These are phyloP conservation scores for Globia sparganii DNA, from an alignment of 2,888 invertebrate genomes.

Conservation along the genomic window DNA sequence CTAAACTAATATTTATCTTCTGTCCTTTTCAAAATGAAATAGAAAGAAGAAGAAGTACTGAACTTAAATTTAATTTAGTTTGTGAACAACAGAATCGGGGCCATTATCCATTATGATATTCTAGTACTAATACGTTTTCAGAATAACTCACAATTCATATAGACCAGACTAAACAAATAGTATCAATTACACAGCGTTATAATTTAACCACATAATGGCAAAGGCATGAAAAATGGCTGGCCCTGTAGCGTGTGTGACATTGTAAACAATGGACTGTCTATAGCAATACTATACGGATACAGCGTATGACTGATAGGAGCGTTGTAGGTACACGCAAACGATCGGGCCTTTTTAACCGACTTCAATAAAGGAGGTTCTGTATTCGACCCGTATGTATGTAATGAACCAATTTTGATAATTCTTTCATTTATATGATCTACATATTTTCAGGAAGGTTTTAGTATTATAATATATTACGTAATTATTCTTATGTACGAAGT, in stretches of 20 bases:
- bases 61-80: too few relatives aligned
- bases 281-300: background rate
- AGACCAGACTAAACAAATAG: slow-evolving; percentile 25
- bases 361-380: too few relatives aligned
- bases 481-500: too few relatives aligned
- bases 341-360: background rate
- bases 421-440: too few relatives aligned
- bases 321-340: slow-evolving; percentile 26
- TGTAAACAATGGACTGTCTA: slow-evolving; percentile 28
- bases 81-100: too few relatives aligned
- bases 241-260: slow-evolving; percentile 39
- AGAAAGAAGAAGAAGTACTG: too few relatives aligned
- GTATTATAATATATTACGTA: too few relatives aligned
- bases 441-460: too few relatives aligned
- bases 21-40: too few relatives aligned
- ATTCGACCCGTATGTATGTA: too few relatives aligned
- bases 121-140: slow-evolving; percentile 1
- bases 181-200: slow-evolving; percentile 15
- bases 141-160: slow-evolving; percentile 36
- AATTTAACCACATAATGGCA: slow-evolving; percentile 24
- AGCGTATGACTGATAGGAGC: background rate
- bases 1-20: too few relatives aligned
- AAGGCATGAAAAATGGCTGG: slow-evolving; percentile 24
- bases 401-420: too few relatives aligned
- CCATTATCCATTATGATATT: background rate